Conservation (phyloP, 2,797 vertebrate species). For the Lutjanus campechanus region DNA sequence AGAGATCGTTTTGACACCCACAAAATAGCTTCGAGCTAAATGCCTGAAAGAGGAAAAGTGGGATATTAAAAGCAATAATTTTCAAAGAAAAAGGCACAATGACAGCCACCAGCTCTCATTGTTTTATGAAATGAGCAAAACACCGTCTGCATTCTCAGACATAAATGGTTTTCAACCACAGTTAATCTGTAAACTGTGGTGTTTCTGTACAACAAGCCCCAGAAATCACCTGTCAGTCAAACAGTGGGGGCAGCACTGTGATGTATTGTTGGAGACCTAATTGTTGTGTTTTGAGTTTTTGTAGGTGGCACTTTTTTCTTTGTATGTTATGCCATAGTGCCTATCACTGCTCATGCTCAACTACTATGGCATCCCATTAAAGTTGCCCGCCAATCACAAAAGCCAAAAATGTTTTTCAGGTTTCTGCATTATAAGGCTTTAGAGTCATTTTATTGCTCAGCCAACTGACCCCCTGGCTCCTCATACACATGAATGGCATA, state of each 20-base stretch:
- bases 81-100: not conserved
- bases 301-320: not conserved
- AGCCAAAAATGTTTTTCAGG: not conserved
- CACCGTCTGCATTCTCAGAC: slow-evolving; percentile 27
- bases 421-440: not conserved
- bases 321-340: not conserved
- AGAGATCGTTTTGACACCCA: slow-evolving; percentile 68
- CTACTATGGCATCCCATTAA: no score
- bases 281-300: not conserved
- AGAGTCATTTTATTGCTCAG: not conserved
- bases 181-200: slow-evolving; percentile 9
- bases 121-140: slow-evolving; percentile 30
- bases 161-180: slow-evolving; percentile 20
- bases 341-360: not conserved
- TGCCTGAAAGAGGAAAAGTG: slow-evolving; percentile 31
- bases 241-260: not conserved
- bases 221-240: not conserved
- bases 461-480: not conserved
- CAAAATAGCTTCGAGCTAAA: slow-evolving; percentile 44
- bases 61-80: slow-evolving; percentile 31
- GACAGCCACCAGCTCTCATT: slow-evolving; percentile 22
- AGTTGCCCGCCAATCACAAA: not conserved
- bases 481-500: not conserved
- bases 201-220: not conserved
- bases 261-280: no score